Evolutionary conservation across 1,140 invertebrate species (phyloP).

Genomic region (Pogonomyrmex californicus): DNA sequence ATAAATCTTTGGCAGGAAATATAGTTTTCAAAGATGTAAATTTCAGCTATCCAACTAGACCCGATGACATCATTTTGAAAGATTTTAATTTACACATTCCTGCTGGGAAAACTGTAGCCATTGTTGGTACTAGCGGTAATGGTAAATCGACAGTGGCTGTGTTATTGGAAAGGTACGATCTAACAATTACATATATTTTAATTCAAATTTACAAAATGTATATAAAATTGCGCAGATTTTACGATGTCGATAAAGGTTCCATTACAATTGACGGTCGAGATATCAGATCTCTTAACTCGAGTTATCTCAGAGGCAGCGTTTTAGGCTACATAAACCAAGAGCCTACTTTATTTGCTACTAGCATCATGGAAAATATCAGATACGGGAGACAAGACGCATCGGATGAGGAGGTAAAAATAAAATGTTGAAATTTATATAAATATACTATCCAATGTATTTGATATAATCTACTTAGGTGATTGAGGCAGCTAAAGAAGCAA

Average conservation of each 20-base stretch:
- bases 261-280: conserved; percentile 94
- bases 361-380: conserved; percentile 97
- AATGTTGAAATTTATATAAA: not conserved
- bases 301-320: conserved; percentile 93
- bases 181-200: not conserved
- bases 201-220: not conserved
- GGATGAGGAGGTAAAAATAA: conserved; percentile 88
- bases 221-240: conserved; percentile 83
- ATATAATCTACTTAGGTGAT: conserved; percentile 85
- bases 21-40: conserved; percentile 94
- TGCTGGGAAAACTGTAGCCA: conserved; percentile 95
- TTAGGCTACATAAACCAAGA: conserved; percentile 98
- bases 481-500: conserved; percentile 94
- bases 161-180: conserved; percentile 92
- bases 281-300: conserved; percentile 92
- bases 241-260: conserved; percentile 92
- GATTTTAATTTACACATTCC: conserved; percentile 94
- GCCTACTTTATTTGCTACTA: conserved; percentile 96
- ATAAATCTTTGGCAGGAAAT: conserved; percentile 92
- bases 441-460: conserved; percentile 10
- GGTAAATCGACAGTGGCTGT: conserved; percentile 97
- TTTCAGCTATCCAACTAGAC: conserved; percentile 96
- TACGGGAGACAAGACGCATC: conserved; percentile 93
- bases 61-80: conserved; percentile 92
- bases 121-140: conserved; percentile 96